A percentile compares a stretch with the other conserved stretches of the same genome.
phyloP scores from a whole-genome alignment of 1,140 invertebrate species.

The Drosophila saltans region DNA sequence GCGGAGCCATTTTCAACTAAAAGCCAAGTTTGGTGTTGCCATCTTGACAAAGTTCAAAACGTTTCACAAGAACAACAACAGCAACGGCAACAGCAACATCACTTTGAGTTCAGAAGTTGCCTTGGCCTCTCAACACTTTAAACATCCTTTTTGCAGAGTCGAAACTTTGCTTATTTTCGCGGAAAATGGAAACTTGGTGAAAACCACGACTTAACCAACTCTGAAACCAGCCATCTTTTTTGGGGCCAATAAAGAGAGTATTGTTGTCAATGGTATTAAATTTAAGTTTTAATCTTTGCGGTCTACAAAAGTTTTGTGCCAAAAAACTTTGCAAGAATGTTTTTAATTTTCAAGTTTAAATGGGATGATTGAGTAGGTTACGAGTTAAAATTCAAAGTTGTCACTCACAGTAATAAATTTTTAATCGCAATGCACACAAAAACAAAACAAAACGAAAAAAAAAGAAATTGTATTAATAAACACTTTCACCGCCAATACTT shows the following conservation, averaged over 20 bases:
- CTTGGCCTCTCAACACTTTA: conserved; percentile 24
- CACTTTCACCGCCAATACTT: conserved; percentile 73
- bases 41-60: conserved; percentile 22
- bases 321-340: too few relatives aligned
- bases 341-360: too few relatives aligned
- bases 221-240: conserved; percentile 32
- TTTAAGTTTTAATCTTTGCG: too few relatives aligned
- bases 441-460: conserved; percentile 22
- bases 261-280: too few relatives aligned
- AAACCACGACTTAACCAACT: not conserved
- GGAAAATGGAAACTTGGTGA: conserved; percentile 31
- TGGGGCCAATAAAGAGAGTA: not conserved
- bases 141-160: not conserved
- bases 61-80: conserved; percentile 11
- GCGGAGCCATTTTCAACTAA: conserved; percentile 29
- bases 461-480: conserved; percentile 77
- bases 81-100: too few relatives aligned
- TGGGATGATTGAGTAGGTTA: too few relatives aligned
- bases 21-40: conserved; percentile 53
- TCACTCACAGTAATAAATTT: too few relatives aligned
- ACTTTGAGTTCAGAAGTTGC: conserved; percentile 3
- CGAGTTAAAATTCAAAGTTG: too few relatives aligned
- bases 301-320: too few relatives aligned
- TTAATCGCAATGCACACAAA: too few relatives aligned
- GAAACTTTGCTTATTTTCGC: conserved; percentile 23